Conservation (phyloP, 2,113 vertebrate genomes). For the Bettongia penicillata region DNA sequence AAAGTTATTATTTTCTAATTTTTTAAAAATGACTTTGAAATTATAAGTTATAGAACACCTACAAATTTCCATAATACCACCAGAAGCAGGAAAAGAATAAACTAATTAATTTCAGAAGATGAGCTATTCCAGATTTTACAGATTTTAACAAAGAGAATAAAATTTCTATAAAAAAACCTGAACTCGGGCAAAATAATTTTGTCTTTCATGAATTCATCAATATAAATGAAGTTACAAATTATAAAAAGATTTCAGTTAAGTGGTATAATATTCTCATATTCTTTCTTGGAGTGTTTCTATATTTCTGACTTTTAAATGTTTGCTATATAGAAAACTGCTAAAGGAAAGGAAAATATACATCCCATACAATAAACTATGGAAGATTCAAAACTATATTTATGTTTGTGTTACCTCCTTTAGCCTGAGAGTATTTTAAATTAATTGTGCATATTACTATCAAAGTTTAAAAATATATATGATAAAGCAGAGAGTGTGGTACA, state of each 20-base stretch:
- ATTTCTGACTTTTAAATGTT: background rate
- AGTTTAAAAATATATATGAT: too few relatives aligned
- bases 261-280: slow-evolving; percentile 47
- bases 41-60: background rate
- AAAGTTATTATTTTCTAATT: slow-evolving; percentile 51
- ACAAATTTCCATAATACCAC: slow-evolving; percentile 33
- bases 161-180: slow-evolving; percentile 66
- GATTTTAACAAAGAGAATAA: slow-evolving; percentile 59
- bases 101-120: slow-evolving; percentile 62
- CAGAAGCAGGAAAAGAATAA: slow-evolving; percentile 48
- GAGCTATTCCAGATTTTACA: slow-evolving; percentile 43
- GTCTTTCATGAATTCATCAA: slow-evolving; percentile 67
- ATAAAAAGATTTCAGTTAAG: slow-evolving; percentile 46
- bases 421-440: background rate
- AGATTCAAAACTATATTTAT: background rate
- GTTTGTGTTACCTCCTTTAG: background rate
- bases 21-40: slow-evolving; percentile 41
- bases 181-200: slow-evolving; percentile 70
- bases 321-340: background rate
- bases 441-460: too few relatives aligned
- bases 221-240: slow-evolving; percentile 71
- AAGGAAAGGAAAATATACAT: background rate
- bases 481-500: too few relatives aligned
- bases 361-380: background rate
- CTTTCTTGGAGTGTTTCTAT: background rate